Base-by-base conservation (phyloP, 1,140 invertebrate genomes). In the Drosophila pectinifera region DNA sequence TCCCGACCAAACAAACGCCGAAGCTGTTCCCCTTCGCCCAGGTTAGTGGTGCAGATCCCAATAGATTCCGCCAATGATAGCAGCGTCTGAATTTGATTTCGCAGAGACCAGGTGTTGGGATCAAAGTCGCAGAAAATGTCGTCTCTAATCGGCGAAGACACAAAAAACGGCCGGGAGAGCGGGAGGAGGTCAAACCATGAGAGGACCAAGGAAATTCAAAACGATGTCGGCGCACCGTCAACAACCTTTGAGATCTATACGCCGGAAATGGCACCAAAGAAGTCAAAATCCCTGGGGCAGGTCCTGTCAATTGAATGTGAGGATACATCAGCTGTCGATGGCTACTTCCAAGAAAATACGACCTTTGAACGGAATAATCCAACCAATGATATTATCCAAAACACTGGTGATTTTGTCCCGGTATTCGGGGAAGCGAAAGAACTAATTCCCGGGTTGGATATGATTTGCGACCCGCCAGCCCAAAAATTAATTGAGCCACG, bases 1-100 rank as follows among this genome's bases (percentile, higher is more conserved):
- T 22, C 56, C 5, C 31, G 48, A 7, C 13, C 22, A 14, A 11
- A 3, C 20, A 51, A 31, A 28, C 69, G 54, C 0, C 56, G 56
- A 6, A 84, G 76, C 31, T 43, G 45, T 14, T 80, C 80, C 3
- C 43, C 22, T 4, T 62, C 63, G 22, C 48, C 57, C 16, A 63
- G 73, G 81, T 85, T 51, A 70, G 72, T 46, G 16, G 43, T 7
- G 22, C 20, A 7, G 1, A 34, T 13, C 26, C 5, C 14, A 6
- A 36, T n/a, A 8, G 4, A 5, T 41, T 26, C 3, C 18, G 39
- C 28, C 31, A 22, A 56, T 69, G n/a, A 46, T 34, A 69, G 18
- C 49, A 69, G 34, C 54, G 13, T 72, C 13, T 73, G 20, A 51
- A 13, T 41, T 72, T 42, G 16, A 59, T 39, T 31, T 46, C 31